Conservation (phyloP, 2,797 vertebrate species). For the Esox lucius region DNA sequence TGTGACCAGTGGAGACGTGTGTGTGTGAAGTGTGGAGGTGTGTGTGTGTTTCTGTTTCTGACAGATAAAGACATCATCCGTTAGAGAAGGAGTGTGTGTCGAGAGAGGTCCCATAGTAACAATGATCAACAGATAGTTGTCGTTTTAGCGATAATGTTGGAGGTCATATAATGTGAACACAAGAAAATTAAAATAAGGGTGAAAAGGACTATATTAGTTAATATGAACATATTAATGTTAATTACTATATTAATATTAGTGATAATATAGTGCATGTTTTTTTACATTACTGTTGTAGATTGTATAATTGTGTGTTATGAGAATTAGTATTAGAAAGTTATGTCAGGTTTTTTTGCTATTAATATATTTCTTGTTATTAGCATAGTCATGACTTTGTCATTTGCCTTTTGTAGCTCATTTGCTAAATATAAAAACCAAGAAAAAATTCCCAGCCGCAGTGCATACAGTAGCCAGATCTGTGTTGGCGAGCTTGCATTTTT, state of each 20-base stretch:
- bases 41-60: constrained; percentile 24
- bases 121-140: neutral
- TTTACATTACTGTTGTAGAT: neutral
- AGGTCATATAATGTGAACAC: neutral
- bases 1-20: constrained; percentile 26
- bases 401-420: neutral
- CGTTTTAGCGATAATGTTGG: neutral
- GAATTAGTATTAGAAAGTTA: neutral
- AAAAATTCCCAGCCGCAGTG: neutral
- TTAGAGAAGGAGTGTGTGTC: constrained; percentile 12
- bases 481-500: neutral
- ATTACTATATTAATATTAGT: neutral
- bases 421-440: neutral
- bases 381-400: neutral
- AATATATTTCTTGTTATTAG: neutral
- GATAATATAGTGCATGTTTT: neutral
- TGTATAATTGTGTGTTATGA: too few relatives aligned
- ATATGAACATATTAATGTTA: neutral
- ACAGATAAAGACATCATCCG: constrained; percentile 43
- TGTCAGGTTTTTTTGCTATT: neutral
- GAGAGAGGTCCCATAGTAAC: constrained; percentile 28
- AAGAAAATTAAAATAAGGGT: too few relatives aligned
- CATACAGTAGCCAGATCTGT: neutral
- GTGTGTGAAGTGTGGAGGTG: constrained; percentile 19
- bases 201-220: too few relatives aligned